Evolutionary conservation across 1,140 invertebrate genomes (phyloP).

Genomic region (Drosophila gunungcola): DNA sequence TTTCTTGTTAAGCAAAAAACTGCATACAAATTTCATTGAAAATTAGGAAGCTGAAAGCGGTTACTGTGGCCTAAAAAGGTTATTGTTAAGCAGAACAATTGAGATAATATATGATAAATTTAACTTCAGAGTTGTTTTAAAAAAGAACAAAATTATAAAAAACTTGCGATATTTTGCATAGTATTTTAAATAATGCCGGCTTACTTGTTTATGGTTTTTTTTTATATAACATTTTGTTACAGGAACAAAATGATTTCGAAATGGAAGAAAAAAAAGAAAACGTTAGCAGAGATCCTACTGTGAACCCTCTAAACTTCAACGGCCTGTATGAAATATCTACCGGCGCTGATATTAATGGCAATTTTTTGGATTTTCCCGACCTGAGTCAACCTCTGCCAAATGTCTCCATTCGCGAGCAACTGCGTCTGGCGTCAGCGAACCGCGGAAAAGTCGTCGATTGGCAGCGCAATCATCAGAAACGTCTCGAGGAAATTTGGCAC

Average conservation of each 20-base stretch:
- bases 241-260: background rate
- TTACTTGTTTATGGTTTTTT: too few relatives aligned
- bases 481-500: background rate
- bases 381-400: conserved; percentile 3
- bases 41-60: too few relatives aligned
- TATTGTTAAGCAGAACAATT: too few relatives aligned
- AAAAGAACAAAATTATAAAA: too few relatives aligned
- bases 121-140: background rate
- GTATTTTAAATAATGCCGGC: too few relatives aligned
- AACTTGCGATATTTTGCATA: too few relatives aligned
- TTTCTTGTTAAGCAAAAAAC: too few relatives aligned
- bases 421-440: background rate
- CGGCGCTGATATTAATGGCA: too few relatives aligned
- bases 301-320: background rate
- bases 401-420: conserved; percentile 15
- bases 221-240: too few relatives aligned
- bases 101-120: background rate
- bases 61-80: too few relatives aligned
- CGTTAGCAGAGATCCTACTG: background rate
- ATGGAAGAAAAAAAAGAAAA: background rate
- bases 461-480: background rate
- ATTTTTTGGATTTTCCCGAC: conserved; percentile 3
- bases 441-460: background rate
- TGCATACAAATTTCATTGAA: too few relatives aligned
- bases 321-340: background rate